Evolutionary conservation across 2,888 invertebrate species (phyloP).

Genomic region (Cephus sareptanus): DNA sequence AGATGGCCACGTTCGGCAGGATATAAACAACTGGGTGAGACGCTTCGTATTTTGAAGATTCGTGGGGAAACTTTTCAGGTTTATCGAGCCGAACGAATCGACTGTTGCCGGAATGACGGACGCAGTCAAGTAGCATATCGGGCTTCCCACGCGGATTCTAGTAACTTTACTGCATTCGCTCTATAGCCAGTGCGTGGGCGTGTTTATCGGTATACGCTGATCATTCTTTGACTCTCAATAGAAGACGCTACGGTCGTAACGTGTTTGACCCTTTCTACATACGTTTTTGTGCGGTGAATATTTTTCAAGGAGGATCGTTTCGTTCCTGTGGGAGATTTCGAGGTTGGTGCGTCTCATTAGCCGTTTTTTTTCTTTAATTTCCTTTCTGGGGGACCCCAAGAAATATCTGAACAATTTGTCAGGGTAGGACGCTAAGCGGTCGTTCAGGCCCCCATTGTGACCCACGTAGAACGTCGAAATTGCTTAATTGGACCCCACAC

Average conservation of each 20-base stretch:
- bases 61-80: neutral
- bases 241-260: neutral
- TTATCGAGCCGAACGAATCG: conserved; percentile 16
- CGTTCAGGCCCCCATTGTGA: neutral
- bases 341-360: neutral
- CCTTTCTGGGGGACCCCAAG: neutral
- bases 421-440: neutral
- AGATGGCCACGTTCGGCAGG: neutral
- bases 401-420: neutral
- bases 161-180: neutral
- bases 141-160: conserved; percentile 11
- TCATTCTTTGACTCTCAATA: neutral
- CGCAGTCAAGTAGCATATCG: conserved; percentile 10
- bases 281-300: neutral
- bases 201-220: neutral
- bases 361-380: neutral
- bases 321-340: neutral
- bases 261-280: neutral
- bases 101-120: conserved; percentile 11
- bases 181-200: neutral
- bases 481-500: neutral
- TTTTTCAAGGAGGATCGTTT: neutral
- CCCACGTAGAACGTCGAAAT: neutral
- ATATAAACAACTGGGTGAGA: neutral
- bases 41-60: neutral